Evolutionary conservation across 1,140 invertebrate genomes (phyloP).

Genomic region (Charaxes varanes): DNA sequence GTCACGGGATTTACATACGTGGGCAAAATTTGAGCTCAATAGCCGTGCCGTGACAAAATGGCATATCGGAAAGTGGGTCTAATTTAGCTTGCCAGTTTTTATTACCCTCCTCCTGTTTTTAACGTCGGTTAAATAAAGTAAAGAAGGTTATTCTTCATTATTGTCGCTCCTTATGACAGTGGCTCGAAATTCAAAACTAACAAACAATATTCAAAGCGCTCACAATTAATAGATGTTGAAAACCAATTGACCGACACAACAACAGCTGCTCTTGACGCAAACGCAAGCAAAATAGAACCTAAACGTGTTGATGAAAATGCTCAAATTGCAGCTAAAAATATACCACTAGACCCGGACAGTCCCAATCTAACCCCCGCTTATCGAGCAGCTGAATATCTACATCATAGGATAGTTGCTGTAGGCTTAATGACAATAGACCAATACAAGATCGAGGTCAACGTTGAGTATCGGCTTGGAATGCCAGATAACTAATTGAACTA

Average conservation of each 20-base stretch:
- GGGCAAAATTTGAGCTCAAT: too few species aligned
- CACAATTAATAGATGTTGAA: constrained; percentile 47
- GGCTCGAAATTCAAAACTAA: constrained; percentile 12
- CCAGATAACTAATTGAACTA: constrained; percentile 13
- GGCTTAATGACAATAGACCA: constrained; percentile 54
- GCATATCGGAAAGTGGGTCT: too few species aligned
- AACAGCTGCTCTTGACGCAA: constrained; percentile 22
- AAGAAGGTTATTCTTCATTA: too few species aligned
- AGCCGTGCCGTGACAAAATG: too few species aligned
- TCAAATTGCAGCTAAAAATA: constrained; percentile 21
- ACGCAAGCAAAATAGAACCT: constrained; percentile 23
- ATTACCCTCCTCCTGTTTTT: too few species aligned
- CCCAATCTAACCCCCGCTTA: constrained; percentile 43
- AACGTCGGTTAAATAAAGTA: too few species aligned
- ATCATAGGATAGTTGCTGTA: constrained; percentile 33
- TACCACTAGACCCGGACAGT: constrained; percentile 3
- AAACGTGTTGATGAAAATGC: constrained; percentile 17
- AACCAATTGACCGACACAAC: constrained; percentile 31
- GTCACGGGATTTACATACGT: too few species aligned
- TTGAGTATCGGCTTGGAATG: constrained; percentile 18
- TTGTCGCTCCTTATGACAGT: too few species aligned
- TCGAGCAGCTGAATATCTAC: constrained; percentile 40
- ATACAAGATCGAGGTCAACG: constrained; percentile 29
- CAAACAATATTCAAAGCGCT: constrained; percentile 36
- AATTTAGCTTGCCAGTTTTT: too few species aligned